Base-by-base conservation (phyloP, 64 coral and sea anemone genomes). In the Montipora cactus region DNA sequence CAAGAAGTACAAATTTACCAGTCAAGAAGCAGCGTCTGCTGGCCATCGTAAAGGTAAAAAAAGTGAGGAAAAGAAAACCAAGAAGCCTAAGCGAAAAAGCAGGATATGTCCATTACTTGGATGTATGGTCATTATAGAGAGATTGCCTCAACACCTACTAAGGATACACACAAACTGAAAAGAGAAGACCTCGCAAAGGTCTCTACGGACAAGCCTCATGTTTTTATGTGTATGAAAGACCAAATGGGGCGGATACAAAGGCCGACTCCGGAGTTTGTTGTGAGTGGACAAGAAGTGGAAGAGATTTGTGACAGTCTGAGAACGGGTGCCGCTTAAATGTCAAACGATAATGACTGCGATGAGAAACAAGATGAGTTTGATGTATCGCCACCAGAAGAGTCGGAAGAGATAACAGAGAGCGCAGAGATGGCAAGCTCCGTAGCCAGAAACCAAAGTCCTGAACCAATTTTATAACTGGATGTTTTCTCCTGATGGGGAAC, bases 401-500 rank as follows among this genome's bases (percentile, higher is more conserved):
- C 20, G 28, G 28, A 0, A 28, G 28, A 37, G 28, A 37, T 1
- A 0, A 37, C 28, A 37, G 28, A 37, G 28, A 37, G 28, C 7
- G 14, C 50, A 15, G 81, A 59, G 58, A 67, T 66, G 28, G 11
- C 13, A 47, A 69, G 69, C 5, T 4, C 7, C 15, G 20, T 8
- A 70, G 45, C 64, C 6, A 49, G 22, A 70, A 66, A 87, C 18
- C 1, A 58, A 94, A 64, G 44, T 76, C 55, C 73, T 94, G 49
- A 16, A 28, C 3, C 74, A 72, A 22, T 95, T 95, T 76, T 12
- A 46, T 49, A 59, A 87, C 18, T 96, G 95, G 95, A 18, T 96
- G 81, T 46, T 72, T 44, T 93, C 91, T 37, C 81, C 92, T 76
- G 95, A 94, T 88, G 95, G 91, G 3, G 91, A 89, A 23, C 78